These are phyloP conservation scores for Crotalus horridus DNA, from an alignment of 2,113 vertebrate species.

Conservation along the genomic window DNA sequence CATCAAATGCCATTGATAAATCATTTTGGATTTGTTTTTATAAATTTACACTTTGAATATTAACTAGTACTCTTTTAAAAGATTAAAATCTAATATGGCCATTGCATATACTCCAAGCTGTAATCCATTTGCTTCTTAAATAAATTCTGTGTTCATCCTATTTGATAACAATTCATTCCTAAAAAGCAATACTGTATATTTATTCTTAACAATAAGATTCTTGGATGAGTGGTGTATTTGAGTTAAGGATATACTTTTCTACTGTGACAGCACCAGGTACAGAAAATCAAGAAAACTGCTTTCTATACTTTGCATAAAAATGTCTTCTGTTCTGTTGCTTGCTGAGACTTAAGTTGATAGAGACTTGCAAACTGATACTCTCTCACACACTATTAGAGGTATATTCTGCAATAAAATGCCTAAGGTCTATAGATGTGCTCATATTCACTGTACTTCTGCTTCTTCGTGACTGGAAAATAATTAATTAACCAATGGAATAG, in stretches of 20 bases:
- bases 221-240: background rate
- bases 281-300: background rate
- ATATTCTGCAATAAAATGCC: background rate
- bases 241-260: background rate
- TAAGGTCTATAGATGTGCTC: background rate
- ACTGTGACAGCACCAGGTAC: background rate
- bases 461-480: background rate
- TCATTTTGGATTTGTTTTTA: background rate
- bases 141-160: background rate
- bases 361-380: background rate
- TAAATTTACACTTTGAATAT: background rate
- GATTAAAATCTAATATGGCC: background rate
- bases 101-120: background rate
- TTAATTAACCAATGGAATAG: background rate
- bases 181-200: background rate
- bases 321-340: background rate
- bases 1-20: background rate
- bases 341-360: background rate
- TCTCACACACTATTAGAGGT: background rate
- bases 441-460: background rate
- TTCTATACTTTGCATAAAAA: no score
- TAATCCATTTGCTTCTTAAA: background rate
- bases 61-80: background rate
- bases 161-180: background rate
- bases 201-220: background rate